A percentile compares a stretch with the other conserved stretches of the same genome.
Evolutionary conservation across 2,888 invertebrate genomes (phyloP).

Genomic region (Leptopilina myrica): DNA sequence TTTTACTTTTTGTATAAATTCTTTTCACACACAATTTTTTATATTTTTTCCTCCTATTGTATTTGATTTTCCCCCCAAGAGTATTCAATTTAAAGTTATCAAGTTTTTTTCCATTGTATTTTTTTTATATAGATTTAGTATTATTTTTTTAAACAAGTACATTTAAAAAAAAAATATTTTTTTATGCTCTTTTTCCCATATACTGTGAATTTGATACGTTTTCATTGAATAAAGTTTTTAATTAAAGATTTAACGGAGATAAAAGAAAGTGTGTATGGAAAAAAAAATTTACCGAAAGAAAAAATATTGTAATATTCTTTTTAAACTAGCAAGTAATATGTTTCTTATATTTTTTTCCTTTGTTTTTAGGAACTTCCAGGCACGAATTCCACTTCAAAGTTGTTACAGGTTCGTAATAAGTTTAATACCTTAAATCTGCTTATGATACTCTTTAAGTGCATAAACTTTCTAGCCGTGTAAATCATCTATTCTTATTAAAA

Average conservation of each 20-base stretch:
- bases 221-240: too few species aligned
- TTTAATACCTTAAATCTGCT: constrained; percentile 11
- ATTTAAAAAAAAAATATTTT: too few species aligned
- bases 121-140: too few species aligned
- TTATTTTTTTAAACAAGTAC: too few species aligned
- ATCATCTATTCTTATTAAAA: constrained; percentile 6
- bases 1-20: too few species aligned
- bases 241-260: neutral
- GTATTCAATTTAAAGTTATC: too few species aligned
- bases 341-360: neutral
- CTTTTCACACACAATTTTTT: too few species aligned
- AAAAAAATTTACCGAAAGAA: neutral
- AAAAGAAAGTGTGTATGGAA: neutral
- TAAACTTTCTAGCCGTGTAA: neutral
- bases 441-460: constrained; percentile 10
- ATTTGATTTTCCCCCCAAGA: too few species aligned
- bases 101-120: too few species aligned
- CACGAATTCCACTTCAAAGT: constrained; percentile 40
- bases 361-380: neutral
- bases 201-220: too few species aligned
- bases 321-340: neutral
- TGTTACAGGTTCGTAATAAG: constrained; percentile 50
- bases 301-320: constrained; percentile 7
- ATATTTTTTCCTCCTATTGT: too few species aligned
- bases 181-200: too few species aligned